Evolutionary conservation across 1,140 invertebrate genomes (phyloP).

Genomic region (Solenopsis fugax): DNA sequence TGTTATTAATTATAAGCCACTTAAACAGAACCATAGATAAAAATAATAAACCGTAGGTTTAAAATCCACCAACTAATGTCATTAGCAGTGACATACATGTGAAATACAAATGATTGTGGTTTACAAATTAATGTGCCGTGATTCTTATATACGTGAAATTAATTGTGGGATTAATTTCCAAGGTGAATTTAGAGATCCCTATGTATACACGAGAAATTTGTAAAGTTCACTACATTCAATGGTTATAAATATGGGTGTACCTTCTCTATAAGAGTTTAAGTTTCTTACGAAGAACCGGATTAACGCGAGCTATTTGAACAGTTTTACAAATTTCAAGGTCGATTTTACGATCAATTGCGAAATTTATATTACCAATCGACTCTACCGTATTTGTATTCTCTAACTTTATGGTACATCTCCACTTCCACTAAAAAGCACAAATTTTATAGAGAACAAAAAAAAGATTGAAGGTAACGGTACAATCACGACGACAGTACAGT

Average conservation of each 20-base stretch:
- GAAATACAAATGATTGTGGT: slow-evolving; percentile 69
- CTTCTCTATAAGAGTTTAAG: slow-evolving; percentile 29
- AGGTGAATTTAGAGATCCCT: slow-evolving; percentile 8
- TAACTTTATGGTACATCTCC: slow-evolving; percentile 66
- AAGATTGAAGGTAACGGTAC: slow-evolving; percentile 38
- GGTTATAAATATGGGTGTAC: slow-evolving; percentile 27
- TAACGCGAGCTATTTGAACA: slow-evolving; percentile 38
- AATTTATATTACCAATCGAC: slow-evolving; percentile 67
- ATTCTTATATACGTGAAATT: slow-evolving; percentile 42
- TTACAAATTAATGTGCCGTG: slow-evolving; percentile 72
- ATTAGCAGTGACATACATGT: slow-evolving; percentile 71
- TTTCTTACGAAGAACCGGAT: slow-evolving; percentile 51
- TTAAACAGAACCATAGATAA: slow-evolving; percentile 71
- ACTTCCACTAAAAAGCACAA: slow-evolving; percentile 76
- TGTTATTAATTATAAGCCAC: slow-evolving; percentile 70
- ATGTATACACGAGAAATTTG: slow-evolving; percentile 54
- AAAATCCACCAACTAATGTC: slow-evolving; percentile 67
- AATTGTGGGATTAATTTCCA: slow-evolving; percentile 43
- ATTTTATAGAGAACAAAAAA: slow-evolving; percentile 71
- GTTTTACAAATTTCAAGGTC: slow-evolving; percentile 63
- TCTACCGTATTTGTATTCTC: slow-evolving; percentile 71
- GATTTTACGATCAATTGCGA: slow-evolving; percentile 51
- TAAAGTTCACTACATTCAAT: slow-evolving; percentile 20
- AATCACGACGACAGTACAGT: slow-evolving; percentile 50
- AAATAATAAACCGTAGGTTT: slow-evolving; percentile 52